These are phyloP conservation scores for Cebidichthys violaceus DNA, from an alignment of 2,113 vertebrate species.

Conservation along the genomic window DNA sequence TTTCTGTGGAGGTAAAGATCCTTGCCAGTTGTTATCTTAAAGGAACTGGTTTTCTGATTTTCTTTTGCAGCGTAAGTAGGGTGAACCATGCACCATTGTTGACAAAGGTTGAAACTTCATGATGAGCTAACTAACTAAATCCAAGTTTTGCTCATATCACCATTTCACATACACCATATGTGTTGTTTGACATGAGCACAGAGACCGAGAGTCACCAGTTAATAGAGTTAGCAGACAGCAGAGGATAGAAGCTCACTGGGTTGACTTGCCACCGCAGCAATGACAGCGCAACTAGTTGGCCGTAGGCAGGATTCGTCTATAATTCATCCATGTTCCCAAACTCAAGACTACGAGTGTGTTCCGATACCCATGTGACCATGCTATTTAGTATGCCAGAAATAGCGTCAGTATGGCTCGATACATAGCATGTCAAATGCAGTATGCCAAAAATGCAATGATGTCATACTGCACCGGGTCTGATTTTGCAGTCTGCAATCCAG, in stretches of 20 bases:
- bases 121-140: not conserved
- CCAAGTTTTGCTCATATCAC: not conserved
- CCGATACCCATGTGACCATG: not conserved
- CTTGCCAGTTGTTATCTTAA: not conserved
- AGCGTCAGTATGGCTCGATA: not conserved
- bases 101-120: not conserved
- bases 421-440: not conserved
- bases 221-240: not conserved
- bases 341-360: not conserved
- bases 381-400: not conserved
- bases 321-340: conserved; percentile 9
- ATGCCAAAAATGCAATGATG: not conserved
- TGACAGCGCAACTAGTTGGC: no score
- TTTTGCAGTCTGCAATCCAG: not conserved
- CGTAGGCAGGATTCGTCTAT: no score
- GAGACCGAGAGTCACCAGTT: not conserved
- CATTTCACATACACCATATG: conserved; percentile 4
- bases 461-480: not conserved
- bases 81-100: not conserved
- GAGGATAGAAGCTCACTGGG: not conserved
- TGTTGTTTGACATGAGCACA: not conserved
- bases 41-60: not conserved
- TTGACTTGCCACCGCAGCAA: not conserved
- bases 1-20: not conserved
- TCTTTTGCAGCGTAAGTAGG: not conserved